Evolutionary conservation across 2,113 vertebrate genomes (phyloP), one percentile per base, ranked within the genome.

Genomic region (Girardinichthys multiradiatus): DNA sequence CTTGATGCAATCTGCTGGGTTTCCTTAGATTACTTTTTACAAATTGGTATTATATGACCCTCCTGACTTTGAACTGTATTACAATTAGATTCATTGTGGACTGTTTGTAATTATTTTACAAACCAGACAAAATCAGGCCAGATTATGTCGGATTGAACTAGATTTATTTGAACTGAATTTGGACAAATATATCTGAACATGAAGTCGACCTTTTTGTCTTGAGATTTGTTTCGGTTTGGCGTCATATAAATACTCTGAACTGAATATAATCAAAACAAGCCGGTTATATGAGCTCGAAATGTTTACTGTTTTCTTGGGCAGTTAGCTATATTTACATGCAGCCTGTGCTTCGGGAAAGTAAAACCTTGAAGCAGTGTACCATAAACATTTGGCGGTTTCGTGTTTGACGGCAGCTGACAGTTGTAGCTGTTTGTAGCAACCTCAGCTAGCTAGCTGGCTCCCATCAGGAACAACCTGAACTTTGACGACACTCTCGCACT

Each of bases 371-470:
- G 57, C 21, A n/a, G 13, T 0, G 9, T 2, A 51, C 11, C 30
- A 19, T 26, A 62, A 29, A 64, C n/a, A 57, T 29, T 61, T 45
- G 42, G 42, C 14, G 5, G 17, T 45, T 45, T 45, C 6, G 74
- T 75, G 74, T 62, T 54, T 90, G 87, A 90, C 86, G 90, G 77
- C 65, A 76, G 10, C 39, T 59, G 71, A 3, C 73, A 74, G 30
- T 26, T 21, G 81, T 80, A 86, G 80, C 83, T 92, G 88, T 76
- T 80, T 54, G 51, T 90, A 92, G 90, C 91, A 74, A 19, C 57
- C 26, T 24, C 24, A n/a, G 24, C 14, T 66, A 83, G 86, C 84
- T 88, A 87, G 80, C 82, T 62, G 57, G n/a, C 76, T 72, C 72
- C 62, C 67, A 12, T 26, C 7, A 65, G 64, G 37, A 76, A 64